phyloP scores from a whole-genome alignment of 2,113 vertebrate species.

The Zootoca vivipara region DNA sequence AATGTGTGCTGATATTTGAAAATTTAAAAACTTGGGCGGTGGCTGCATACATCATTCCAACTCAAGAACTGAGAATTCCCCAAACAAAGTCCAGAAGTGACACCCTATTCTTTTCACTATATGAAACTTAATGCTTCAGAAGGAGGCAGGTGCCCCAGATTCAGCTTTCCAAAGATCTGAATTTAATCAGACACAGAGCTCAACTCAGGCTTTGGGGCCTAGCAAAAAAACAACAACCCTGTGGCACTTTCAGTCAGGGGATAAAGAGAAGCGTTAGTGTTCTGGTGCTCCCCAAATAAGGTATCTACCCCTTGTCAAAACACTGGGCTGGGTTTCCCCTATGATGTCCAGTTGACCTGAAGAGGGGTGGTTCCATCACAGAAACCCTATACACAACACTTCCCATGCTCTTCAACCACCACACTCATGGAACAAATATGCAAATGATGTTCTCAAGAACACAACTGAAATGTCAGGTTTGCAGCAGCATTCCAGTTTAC shows the following conservation, averaged over 20 bases:
- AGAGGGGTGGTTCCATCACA: not conserved
- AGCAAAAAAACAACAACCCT: not conserved
- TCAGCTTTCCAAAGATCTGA: not conserved
- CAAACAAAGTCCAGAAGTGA: not conserved
- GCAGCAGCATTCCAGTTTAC: too few species aligned
- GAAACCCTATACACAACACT: not conserved
- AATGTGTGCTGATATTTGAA: too few species aligned
- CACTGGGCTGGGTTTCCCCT: not conserved
- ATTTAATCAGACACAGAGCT: not conserved
- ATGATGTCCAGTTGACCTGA: not conserved
- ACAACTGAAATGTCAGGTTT: too few species aligned
- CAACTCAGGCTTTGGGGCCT: not conserved
- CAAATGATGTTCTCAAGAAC: too few species aligned
- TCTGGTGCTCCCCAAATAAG: not conserved
- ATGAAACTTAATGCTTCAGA: not conserved
- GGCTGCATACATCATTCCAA: slow-evolving; percentile 1
- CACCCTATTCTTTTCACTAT: not conserved
- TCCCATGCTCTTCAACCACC: not conserved
- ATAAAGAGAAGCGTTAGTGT: not conserved
- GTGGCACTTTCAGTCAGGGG: not conserved
- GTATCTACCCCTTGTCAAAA: not conserved
- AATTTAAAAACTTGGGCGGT: not conserved
- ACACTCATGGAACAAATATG: too few species aligned
- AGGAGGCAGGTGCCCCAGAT: not conserved
- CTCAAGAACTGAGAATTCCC: not conserved